These are phyloP conservation scores for Vidua chalybeata DNA, from an alignment of 2,113 vertebrate species.

Conservation along the genomic window DNA sequence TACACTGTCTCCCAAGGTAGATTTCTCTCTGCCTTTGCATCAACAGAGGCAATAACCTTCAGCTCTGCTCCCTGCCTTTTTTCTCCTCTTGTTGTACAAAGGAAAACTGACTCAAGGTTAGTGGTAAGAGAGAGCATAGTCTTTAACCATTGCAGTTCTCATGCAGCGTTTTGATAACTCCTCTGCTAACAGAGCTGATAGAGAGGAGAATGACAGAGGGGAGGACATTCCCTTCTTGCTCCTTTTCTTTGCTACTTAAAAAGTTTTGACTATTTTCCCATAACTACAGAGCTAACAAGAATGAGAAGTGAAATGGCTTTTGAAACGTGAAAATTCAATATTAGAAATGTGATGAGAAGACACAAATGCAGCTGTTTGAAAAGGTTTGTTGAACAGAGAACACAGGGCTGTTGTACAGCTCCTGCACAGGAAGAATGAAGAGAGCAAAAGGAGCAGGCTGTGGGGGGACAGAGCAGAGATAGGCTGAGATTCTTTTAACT, in stretches of 20 bases:
- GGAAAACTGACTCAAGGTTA: background rate
- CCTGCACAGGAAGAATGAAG: slow-evolving; percentile 11
- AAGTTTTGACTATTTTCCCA: background rate
- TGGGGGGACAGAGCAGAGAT: background rate
- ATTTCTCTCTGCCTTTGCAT: background rate
- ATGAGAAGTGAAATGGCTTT: background rate
- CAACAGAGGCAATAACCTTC: background rate
- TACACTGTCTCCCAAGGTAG: background rate
- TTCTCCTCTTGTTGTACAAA: background rate
- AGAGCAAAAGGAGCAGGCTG: background rate
- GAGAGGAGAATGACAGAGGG: background rate
- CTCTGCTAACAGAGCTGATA: background rate
- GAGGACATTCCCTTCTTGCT: background rate
- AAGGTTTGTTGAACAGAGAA: slow-evolving; percentile 3
- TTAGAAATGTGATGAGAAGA: slow-evolving; percentile 31
- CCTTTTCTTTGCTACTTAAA: background rate
- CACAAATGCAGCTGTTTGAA: slow-evolving; percentile 7
- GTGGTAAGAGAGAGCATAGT: background rate
- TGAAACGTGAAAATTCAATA: slow-evolving; percentile 17
- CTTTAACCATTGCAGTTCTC: background rate
- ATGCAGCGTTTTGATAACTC: background rate
- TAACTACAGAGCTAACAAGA: background rate
- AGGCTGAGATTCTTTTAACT: slow-evolving; percentile 25
- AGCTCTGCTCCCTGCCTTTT: background rate
- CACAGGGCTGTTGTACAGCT: background rate